Percentiles rank a stretch among this genome's conserved stretches.
Conservation (phyloP, 1,140 invertebrate species). For the Rhopalosiphum maidis region DNA sequence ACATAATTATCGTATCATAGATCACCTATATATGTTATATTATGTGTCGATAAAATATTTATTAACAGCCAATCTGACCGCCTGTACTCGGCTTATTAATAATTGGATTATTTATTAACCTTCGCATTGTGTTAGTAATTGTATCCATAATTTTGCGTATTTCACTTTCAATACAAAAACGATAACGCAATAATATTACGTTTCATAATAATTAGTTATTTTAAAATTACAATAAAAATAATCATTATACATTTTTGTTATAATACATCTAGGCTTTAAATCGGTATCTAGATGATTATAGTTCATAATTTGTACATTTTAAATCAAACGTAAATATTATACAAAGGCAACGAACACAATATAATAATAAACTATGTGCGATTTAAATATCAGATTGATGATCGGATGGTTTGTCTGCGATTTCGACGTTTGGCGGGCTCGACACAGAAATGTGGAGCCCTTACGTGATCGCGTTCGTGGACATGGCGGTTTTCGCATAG, state of each 20-base stretch:
- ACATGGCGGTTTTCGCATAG: background rate
- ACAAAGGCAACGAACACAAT: background rate
- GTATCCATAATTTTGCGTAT: background rate
- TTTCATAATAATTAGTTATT: background rate
- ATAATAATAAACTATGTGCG: background rate
- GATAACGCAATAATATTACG: background rate
- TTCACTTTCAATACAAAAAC: background rate
- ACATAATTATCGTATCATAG: conserved; percentile 32
- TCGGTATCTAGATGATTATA: conserved; percentile 31
- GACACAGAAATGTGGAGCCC: background rate
- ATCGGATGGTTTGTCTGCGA: background rate
- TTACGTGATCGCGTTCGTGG: background rate
- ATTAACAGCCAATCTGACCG: conserved; percentile 8
- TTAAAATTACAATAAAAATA: background rate
- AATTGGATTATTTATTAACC: conserved; percentile 13
- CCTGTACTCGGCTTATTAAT: background rate
- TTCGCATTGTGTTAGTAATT: background rate
- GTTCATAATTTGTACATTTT: background rate
- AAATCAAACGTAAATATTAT: background rate
- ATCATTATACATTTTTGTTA: background rate
- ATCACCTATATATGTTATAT: background rate
- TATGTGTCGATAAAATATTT: conserved; percentile 25
- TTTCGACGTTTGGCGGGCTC: too few relatives aligned
- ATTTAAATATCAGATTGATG: background rate
- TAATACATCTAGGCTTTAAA: conserved; percentile 23